These are phyloP conservation scores for Cephus nigrinus DNA, from an alignment of 2,888 invertebrate genomes.

Conservation along the genomic window DNA sequence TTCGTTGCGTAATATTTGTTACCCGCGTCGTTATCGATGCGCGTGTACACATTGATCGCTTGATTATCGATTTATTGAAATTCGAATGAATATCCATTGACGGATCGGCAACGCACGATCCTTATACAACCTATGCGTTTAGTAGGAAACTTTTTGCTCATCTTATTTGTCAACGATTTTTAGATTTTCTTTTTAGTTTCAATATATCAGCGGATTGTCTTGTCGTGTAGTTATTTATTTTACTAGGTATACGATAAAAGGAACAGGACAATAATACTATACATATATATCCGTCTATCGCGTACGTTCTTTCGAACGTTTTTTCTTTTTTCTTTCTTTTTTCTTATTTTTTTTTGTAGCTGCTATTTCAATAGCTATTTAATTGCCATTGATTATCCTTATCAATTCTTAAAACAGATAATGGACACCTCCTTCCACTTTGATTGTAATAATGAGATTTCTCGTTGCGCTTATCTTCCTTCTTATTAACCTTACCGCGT, in stretches of 20 bases:
- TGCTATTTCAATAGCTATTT: no score
- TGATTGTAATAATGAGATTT: no score
- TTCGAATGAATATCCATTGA: conserved; percentile 2
- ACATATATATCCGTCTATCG: no score
- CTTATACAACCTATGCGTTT: conserved; percentile 36
- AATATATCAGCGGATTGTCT: conserved; percentile 49
- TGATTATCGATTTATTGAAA: conserved; percentile 2
- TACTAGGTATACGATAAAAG: not conserved
- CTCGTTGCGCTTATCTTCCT: no score
- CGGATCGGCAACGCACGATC: conserved; percentile 7
- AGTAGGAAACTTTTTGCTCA: conserved; percentile 53
- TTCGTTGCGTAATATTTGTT: not conserved
- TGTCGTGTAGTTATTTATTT: conserved; percentile 26
- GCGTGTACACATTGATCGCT: not conserved
- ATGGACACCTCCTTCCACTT: no score
- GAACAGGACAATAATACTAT: no score
- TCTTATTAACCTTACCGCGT: no score
- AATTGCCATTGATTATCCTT: no score
- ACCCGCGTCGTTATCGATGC: not conserved
- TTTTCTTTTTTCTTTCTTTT: no score
- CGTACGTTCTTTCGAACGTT: no score
- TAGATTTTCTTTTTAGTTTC: conserved; percentile 15
- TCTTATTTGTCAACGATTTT: conserved; percentile 46
- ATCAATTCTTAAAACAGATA: no score
- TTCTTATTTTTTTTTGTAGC: no score